These are phyloP conservation scores for Mungos mungo DNA, from an alignment of 2,113 vertebrate genomes.

Conservation along the genomic window DNA sequence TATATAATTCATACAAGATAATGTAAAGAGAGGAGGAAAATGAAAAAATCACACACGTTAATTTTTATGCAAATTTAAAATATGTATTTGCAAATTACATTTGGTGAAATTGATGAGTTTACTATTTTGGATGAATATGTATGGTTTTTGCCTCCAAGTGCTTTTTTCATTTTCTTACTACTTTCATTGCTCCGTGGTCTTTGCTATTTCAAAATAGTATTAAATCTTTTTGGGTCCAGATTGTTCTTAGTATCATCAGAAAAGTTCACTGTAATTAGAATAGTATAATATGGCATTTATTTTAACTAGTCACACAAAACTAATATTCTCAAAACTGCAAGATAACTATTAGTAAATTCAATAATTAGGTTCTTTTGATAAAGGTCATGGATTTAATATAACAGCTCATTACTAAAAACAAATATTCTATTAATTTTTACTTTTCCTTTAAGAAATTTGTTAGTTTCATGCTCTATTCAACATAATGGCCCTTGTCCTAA, in stretches of 20 bases:
- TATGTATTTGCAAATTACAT: neutral
- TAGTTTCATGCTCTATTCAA: neutral
- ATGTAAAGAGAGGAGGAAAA: neutral
- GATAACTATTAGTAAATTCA: neutral
- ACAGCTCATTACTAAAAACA: neutral
- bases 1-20: neutral
- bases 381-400: neutral
- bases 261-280: neutral
- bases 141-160: neutral
- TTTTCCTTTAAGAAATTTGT: neutral
- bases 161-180: neutral
- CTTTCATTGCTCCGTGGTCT: neutral
- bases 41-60: neutral
- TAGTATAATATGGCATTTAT: neutral
- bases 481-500: neutral
- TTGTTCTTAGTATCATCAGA: neutral
- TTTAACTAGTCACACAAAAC: neutral
- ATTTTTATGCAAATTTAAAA: neutral
- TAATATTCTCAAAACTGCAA: neutral
- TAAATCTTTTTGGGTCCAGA: neutral
- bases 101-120: neutral
- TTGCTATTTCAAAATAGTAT: neutral
- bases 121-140: neutral
- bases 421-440: neutral
- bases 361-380: neutral